These are phyloP conservation scores for Cololabis saira DNA, from an alignment of 2,113 vertebrate species.

Conservation along the genomic window DNA sequence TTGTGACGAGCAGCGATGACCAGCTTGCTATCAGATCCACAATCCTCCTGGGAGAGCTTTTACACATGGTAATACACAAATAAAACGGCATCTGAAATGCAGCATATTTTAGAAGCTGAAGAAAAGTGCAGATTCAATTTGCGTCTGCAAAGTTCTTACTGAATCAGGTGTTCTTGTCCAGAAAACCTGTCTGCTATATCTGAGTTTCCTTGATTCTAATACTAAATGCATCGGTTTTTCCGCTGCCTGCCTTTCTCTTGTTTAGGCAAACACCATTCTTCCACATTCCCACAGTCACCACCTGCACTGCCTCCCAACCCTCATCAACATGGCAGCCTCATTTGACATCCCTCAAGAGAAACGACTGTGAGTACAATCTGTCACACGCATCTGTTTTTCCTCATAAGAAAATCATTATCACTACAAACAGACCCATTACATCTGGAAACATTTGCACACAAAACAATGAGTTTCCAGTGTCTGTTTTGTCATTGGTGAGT, in stretches of 20 bases:
- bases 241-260: not conserved
- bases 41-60: constrained; percentile 95
- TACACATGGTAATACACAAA: constrained; percentile 92
- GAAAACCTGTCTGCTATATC: no score
- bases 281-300: constrained; percentile 98
- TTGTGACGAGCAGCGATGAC: constrained; percentile 96
- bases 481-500: not conserved
- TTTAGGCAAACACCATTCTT: constrained; percentile 96
- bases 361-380: constrained; percentile 87
- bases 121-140: no score
- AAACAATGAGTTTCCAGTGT: constrained; percentile 5
- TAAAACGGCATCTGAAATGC: not conserved
- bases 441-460: constrained; percentile 2
- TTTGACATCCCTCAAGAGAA: constrained; percentile 97
- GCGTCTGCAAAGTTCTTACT: not conserved
- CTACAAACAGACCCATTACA: not conserved
- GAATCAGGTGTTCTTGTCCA: no score
- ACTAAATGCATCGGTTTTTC: constrained; percentile 3
- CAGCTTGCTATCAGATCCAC: constrained; percentile 93
- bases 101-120: not conserved
- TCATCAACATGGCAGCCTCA: constrained; percentile 98
- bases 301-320: constrained; percentile 94
- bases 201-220: not conserved
- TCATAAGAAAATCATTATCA: constrained; percentile 1
- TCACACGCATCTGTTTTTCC: not conserved